These are phyloP conservation scores for Saccostrea glomerata DNA, from an alignment of 1,140 invertebrate species.

Conservation along the genomic window DNA sequence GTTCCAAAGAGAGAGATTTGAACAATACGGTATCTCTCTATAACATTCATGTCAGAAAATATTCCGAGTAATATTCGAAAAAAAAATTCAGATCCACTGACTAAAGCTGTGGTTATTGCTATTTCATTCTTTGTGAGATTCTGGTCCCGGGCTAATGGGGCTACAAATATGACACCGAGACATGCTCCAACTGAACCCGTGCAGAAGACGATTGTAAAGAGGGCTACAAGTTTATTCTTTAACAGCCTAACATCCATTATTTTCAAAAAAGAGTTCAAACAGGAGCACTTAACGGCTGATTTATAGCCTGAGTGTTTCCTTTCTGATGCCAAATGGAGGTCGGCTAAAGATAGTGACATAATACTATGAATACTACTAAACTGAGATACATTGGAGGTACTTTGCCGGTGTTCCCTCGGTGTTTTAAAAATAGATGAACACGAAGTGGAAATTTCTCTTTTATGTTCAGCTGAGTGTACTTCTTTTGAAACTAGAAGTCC, in stretches of 20 bases:
- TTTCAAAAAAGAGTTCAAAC: neutral
- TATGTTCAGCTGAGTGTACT: neutral
- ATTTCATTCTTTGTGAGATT: constrained; percentile 38
- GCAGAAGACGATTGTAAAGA: constrained; percentile 1
- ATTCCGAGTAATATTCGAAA: constrained; percentile 20
- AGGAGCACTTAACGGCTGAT: neutral
- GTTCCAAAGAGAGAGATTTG: constrained; percentile 16
- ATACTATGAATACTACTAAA: neutral
- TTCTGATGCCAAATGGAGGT: neutral
- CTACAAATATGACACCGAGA: constrained; percentile 34
- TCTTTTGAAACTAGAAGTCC: neutral
- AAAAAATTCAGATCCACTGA: constrained; percentile 36
- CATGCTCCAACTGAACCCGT: constrained; percentile 6
- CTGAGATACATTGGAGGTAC: neutral
- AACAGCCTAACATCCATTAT: constrained; percentile 33
- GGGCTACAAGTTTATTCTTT: constrained; percentile 13
- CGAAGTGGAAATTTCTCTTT: neutral
- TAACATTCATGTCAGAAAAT: constrained; percentile 12
- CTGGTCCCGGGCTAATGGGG: constrained; percentile 42
- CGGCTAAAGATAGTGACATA: neutral
- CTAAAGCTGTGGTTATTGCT: constrained; percentile 1
- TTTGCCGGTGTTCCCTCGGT: neutral
- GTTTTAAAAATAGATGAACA: neutral
- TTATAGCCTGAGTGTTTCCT: neutral
- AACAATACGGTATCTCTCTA: constrained; percentile 39